phyloP scores from a whole-genome alignment of 2,888 invertebrate genomes.

The Pemphredon lugubris region DNA sequence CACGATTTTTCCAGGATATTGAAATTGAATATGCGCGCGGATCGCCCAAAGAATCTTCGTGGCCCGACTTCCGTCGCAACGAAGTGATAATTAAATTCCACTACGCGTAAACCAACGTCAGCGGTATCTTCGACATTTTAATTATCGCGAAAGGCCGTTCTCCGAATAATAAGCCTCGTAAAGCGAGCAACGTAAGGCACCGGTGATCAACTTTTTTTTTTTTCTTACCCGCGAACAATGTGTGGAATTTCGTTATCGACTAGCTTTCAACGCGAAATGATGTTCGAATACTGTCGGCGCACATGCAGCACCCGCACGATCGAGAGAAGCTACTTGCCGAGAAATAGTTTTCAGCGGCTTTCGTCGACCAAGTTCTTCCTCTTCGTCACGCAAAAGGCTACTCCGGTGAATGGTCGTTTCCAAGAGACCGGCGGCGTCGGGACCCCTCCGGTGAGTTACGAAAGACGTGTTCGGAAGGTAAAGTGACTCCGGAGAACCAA shows the following conservation, averaged over 20 bases:
- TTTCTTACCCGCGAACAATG: conserved; percentile 32
- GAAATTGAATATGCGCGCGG: background rate
- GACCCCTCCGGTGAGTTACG: conserved; percentile 50
- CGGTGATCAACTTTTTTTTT: conserved; percentile 18
- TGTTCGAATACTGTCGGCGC: conserved; percentile 37
- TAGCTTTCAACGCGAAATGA: conserved; percentile 39
- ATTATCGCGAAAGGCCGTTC: background rate
- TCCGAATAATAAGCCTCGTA: background rate
- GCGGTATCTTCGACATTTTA: conserved; percentile 13
- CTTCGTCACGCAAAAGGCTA: conserved; percentile 41
- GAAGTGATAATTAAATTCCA: conserved; percentile 20
- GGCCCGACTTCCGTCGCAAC: background rate
- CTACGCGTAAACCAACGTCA: background rate
- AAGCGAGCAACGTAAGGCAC: conserved; percentile 2
- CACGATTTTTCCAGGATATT: background rate
- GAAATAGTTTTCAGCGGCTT: conserved; percentile 42
- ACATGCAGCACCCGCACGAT: conserved; percentile 21
- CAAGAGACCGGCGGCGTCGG: conserved; percentile 31
- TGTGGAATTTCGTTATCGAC: conserved; percentile 47
- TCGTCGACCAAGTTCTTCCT: conserved; percentile 36
- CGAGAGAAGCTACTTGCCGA: conserved; percentile 9
- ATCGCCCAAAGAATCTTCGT: conserved; percentile 2
- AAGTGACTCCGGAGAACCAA: conserved; percentile 52
- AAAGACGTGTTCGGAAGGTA: conserved; percentile 63
- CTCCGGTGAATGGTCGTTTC: conserved; percentile 35